Evolutionary conservation across 2,888 invertebrate genomes (phyloP), one percentile per base, ranked within the genome.

Genomic region (Drosophila sordidapex): DNA sequence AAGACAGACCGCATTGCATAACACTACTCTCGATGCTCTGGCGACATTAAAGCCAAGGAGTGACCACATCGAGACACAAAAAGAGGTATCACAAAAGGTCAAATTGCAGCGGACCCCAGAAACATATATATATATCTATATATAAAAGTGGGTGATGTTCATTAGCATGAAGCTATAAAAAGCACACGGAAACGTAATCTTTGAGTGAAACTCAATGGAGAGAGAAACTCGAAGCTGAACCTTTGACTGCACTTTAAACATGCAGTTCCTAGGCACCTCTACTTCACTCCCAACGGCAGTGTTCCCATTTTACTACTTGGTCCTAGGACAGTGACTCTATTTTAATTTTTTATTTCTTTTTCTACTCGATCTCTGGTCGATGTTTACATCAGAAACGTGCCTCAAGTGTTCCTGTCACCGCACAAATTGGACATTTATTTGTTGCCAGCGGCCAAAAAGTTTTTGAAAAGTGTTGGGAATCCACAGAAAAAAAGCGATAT

Each of bases 381-480:
- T 90, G 90, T 88, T 85, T 86, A 90, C 90, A 86, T 83, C 89
- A 89, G 89, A 86, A 86, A 86, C 85, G 85, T 86, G 85, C 85
- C 84, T 87, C 90, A 90, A 86, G 90, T 86, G 85, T 90, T 86
- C 89, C 85, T 86, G 85, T 90, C 85, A 90, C 87, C 81, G 87
- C 90, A 90, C 90, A 90, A 86, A 90, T 90, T 86, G 90, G 90
- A 86, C 90, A 90, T 90, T 86, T 90, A 85, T 85, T 90, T 90
- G 89, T 61, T 81, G 90, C 83, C 65, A 15, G 80, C 83, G 82
- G 82, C 54, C 49, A 70, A 73, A 79, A 79, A 71, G 54, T 58
- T 66, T 63, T 68, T 66, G 58, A 79, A 77, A 77, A 81, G 82
- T 77, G 78, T 75, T 76, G 65, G 61, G 70, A 69, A 67, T 46